Base-by-base conservation (phyloP, 2,888 invertebrate genomes). In the Agrilus mali region DNA sequence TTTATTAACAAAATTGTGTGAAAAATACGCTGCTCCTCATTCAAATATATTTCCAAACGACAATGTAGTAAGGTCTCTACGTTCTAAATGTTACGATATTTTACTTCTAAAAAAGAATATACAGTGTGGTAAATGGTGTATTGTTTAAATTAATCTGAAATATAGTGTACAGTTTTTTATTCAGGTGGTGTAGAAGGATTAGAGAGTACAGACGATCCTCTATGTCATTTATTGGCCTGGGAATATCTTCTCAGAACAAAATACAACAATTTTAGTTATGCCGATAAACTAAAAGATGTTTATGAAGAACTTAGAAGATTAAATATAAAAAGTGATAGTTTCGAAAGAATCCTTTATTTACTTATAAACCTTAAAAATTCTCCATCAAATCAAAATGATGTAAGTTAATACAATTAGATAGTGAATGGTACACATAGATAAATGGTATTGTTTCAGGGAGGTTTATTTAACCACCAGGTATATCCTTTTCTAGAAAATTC, bases 1-100 rank as follows among this genome's bases (percentile, higher is more conserved):
- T 47, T 58, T 65, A 50, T 53, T 64, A 41, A 63, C 63, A 31
- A 55, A 53, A 44, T 53, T 65, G 43, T 63, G 64, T 50, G 60
- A 60, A 46, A 58, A 56, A 48, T 58, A 58, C 44, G 40, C 53
- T 12, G 49, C 47, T 8, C 20, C 34, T 17, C 13, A 40, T 4
- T 38, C 31, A 17, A 37, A 17, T 22, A 46, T 35, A n/a, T 31
- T 40, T 32, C 22, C 44, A 3, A 39, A 41, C 36, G 46, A 48
- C 8, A 27, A 42, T 27, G 45, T 27, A 42, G 41, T 33, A 42
- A 42, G 36, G 33, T 42, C 13, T 38, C 38, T 56, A 22, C 54
- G 65, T 20, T 50, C 60, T 16, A 57, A 49, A 49, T 58, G 59
- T 35, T 65, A 56, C 47, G 64, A 61, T 50, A 53, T 61, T 44